These are phyloP conservation scores for Thomomys bottae DNA, from an alignment of 2,113 vertebrate genomes.

Conservation along the genomic window DNA sequence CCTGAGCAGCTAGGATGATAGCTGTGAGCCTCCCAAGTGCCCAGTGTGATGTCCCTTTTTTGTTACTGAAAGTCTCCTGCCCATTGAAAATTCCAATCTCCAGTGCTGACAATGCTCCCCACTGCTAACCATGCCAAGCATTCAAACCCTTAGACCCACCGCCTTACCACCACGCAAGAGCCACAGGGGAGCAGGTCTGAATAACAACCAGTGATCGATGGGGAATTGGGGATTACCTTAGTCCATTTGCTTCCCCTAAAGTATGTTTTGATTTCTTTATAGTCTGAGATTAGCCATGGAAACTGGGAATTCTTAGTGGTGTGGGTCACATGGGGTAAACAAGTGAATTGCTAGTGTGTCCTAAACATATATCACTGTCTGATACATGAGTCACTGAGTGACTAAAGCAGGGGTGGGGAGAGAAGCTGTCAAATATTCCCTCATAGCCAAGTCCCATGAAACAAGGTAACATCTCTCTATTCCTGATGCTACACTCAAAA, in stretches of 20 bases:
- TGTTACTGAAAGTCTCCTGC: not conserved
- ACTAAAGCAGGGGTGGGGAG: not conserved
- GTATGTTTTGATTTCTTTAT: not conserved
- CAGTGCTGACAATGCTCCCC: not conserved
- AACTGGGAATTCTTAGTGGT: not conserved
- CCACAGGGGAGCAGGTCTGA: not conserved
- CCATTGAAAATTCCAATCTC: not conserved
- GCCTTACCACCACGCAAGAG: not conserved
- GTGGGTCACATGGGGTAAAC: not conserved
- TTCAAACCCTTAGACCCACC: not conserved
- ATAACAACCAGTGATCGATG: not conserved
- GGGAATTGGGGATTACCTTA: not conserved
- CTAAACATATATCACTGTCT: too few species aligned
- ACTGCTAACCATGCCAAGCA: not conserved
- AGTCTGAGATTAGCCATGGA: not conserved
- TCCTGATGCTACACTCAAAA: not conserved
- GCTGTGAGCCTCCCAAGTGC: too few species aligned
- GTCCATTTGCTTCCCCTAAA: not conserved
- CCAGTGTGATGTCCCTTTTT: not conserved
- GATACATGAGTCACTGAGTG: not conserved
- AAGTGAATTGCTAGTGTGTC: not conserved
- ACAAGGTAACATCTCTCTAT: not conserved
- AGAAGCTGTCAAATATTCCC: not conserved
- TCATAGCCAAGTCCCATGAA: not conserved
- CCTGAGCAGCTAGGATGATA: too few species aligned